Base-by-base conservation (phyloP, 2,797 vertebrate species). In the Phoeniculus purpureus region DNA sequence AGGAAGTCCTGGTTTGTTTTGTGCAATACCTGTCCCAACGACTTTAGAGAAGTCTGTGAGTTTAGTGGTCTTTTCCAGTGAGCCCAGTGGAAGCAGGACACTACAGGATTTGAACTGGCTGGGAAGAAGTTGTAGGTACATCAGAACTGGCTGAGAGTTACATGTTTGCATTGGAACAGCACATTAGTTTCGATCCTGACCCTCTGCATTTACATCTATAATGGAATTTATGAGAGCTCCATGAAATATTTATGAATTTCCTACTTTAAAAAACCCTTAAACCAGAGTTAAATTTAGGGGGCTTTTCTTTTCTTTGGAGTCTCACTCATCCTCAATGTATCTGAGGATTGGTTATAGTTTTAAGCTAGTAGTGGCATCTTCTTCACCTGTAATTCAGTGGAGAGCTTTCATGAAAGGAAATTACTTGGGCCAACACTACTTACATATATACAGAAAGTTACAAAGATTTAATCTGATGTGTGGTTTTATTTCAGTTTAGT, bases 401-500 rank as follows among this genome's bases (percentile, higher is more conserved):
- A 75, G n/a, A 31, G n/a, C 7, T 83, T 80, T 75, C 23, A 56
- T 61, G 34, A 66, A 85, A 78, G 67, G 54, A 88, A 54, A 76
- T 76, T 7, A 29, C 23, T 78, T 83, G 21, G 27, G 26, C 25
- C 31, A 85, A 21, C 27, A 45, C 23, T n/a, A 70, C 14, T 70
- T 75, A 50, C 18, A 29, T 56, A 47, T 54, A 76, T 47, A 22
- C 80, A 82, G 71, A 91, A 91, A 79, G 37, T 78, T 77, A 51
- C 43, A 65, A 74, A 90, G 55, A 82, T 82, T 88, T 84, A 72
- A 80, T 80, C 26, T 50, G 59, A 89, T 26, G 27, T 79, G 12
- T 72, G 79, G 61, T 92, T 95, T 90, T 91, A 77, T 92, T 94
- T 95, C 64, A 45, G 43, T 79, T 88, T 64, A 86, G 65, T 80